Evolutionary conservation across 2,113 vertebrate species (phyloP), one percentile per base, ranked within the genome.

Genomic region (Peromyscus leucopus): DNA sequence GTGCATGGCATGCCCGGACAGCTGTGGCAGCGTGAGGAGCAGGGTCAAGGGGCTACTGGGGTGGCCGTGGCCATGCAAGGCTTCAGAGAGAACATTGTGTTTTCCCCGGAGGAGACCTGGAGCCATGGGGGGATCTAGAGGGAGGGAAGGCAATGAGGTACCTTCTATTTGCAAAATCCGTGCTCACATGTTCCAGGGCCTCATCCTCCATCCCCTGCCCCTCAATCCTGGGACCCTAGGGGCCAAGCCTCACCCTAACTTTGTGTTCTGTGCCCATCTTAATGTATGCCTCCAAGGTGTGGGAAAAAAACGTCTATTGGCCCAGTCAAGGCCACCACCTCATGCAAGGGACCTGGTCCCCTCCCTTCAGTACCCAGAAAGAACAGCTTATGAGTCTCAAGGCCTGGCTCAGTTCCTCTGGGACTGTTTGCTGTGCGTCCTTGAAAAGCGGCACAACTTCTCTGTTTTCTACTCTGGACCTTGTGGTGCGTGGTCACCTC

Each of bases 51-150:
- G 11, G 24, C 22, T 7, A 5, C 3, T 4, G 46, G n/a, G 12
- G 46, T 31, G 6, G 74, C 31, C 7, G 8, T 1, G 3, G 26
- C 22, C 15, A 17, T 28, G 0, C 0, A 13, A 51, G 72, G 13
- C 39, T 72, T 12, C 11, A 12, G 16, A 10, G n/a, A 36, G 13
- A 42, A 39, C 51, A 85, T 65, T 19, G 24, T 15, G 9, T 46
- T 84, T 95, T 39, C n/a, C 39, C 28, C 33, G 31, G 63, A 51
- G 22, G 33, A 57, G 26, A 69, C n/a, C 57, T 59, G 59, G 46
- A 78, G 39, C 76, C 85, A 71, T 31, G 15, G 72, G 22, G 78
- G 48, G 39, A 12, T 42, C 42, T 91, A 57, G 48, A 69, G 24
- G 15, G 80, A 39, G 46, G 24, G 6, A 17, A 31, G 59, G 31